Evolutionary conservation across 2,113 vertebrate species (phyloP), one percentile per base, ranked within the genome.

Genomic region (Gopherus evgoodei): DNA sequence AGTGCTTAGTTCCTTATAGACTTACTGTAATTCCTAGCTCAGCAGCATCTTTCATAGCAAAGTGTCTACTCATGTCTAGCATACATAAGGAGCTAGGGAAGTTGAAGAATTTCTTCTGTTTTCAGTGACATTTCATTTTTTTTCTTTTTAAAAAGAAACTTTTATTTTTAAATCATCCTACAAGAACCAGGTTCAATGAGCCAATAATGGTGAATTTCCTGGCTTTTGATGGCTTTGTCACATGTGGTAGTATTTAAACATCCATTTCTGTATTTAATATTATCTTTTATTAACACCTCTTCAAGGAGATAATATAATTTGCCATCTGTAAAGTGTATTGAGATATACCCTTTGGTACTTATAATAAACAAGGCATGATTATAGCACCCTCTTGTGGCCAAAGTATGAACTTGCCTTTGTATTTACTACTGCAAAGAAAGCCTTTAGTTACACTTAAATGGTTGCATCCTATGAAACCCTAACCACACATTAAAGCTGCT

Each of bases 381-480:
- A n/a, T 44, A 89, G 49, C 2, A 2, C 91, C 89, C 92, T 80
- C 93, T 85, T 7, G 91, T 35, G 93, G 84, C 79, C 84, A 3
- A 21, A 52, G 31, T 59, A 4, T 1, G 52, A 12, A 49, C 47
- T 0, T 59, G 0, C 83, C 0, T 29, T 6, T 24, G 6, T 7
- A 2, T 1, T 29, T 24, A 25, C 38, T 2, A 3, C 1, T 21
- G 3, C 17, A 2, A 4, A 19, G 38, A 1, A 5, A 10, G 69
- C 17, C 49, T n/a, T 4, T 5, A 65, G 5, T 0, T 82, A 24
- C 10, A 56, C n/a, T 80, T 38, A 59, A 19, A 38, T 21, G 79
- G 21, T 25, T n/a, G 22, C 75, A 11, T 47, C 12, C 3, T 78
- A 27, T 44, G 6, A 22, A 44, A 42, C 42, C 24, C n/a, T 47